These are phyloP conservation scores for Drosophila equinoxialis DNA, from an alignment of 1,140 invertebrate genomes.

Conservation along the genomic window DNA sequence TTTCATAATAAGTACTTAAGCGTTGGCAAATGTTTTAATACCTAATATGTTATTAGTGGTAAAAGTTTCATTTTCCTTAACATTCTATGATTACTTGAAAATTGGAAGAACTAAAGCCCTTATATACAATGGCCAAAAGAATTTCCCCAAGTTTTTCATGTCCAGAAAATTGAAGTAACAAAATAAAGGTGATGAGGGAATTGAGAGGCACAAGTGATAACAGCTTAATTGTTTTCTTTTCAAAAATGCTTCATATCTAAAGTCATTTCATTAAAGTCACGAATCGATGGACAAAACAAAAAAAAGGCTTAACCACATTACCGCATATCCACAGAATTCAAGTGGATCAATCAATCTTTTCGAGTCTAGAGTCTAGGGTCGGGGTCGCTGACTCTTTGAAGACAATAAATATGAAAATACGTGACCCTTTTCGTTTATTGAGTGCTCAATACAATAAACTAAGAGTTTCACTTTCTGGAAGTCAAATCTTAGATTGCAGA, in stretches of 20 bases:
- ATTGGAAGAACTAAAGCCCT: too few species aligned
- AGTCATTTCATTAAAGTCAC: conserved; percentile 18
- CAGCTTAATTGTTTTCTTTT: conserved; percentile 45
- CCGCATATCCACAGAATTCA: conserved; percentile 29
- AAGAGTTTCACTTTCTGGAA: background rate
- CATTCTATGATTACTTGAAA: too few species aligned
- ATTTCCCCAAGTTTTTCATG: background rate
- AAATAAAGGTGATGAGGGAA: conserved; percentile 14
- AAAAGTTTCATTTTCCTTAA: too few species aligned
- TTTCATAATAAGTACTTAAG: too few species aligned
- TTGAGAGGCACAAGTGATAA: conserved; percentile 15
- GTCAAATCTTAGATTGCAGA: background rate
- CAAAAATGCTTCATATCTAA: conserved; percentile 39
- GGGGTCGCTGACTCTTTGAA: background rate
- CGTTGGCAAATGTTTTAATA: too few species aligned
- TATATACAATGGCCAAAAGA: too few species aligned
- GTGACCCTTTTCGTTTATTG: background rate
- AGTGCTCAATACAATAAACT: background rate
- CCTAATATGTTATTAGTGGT: too few species aligned
- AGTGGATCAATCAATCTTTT: conserved; percentile 12
- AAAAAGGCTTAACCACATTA: conserved; percentile 45
- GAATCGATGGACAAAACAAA: background rate
- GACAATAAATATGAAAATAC: background rate
- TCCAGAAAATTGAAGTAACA: conserved; percentile 11
- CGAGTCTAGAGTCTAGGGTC: background rate